These are phyloP conservation scores for Abrostola triplasia DNA, from an alignment of 2,888 invertebrate species.

Conservation along the genomic window DNA sequence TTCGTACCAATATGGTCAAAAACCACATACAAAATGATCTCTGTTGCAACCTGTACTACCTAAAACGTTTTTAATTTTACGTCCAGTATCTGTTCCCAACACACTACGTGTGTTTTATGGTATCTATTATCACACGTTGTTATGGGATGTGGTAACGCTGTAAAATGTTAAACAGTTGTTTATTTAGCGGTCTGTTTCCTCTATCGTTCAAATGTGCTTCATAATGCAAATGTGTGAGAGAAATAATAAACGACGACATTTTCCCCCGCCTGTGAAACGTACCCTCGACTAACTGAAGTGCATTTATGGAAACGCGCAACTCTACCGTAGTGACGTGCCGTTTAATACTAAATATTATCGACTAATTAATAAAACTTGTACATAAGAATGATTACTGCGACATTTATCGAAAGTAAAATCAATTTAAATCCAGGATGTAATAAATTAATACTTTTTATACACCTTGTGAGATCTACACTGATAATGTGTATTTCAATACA, in stretches of 20 bases:
- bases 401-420: conserved; percentile 18
- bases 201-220: conserved; percentile 38
- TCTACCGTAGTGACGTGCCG: conserved; percentile 40
- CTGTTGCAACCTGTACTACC: conserved; percentile 27
- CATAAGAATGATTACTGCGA: neutral
- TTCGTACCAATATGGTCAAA: conserved; percentile 33
- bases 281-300: conserved; percentile 68
- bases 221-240: conserved; percentile 56
- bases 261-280: conserved; percentile 55
- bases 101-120: conserved; percentile 54
- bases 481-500: no score
- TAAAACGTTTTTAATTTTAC: conserved; percentile 38
- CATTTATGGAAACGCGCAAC: conserved; percentile 53
- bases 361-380: conserved; percentile 29
- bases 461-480: no score
- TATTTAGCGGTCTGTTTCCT: conserved; percentile 73
- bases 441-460: no score
- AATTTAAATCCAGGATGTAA: conserved; percentile 43
- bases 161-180: conserved; percentile 77
- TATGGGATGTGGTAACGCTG: conserved; percentile 78
- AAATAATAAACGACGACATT: conserved; percentile 69
- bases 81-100: conserved; percentile 42
- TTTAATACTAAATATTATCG: conserved; percentile 21
- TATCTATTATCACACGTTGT: conserved; percentile 72
- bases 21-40: conserved; percentile 23